Base-by-base conservation (phyloP, 2,888 invertebrate genomes). In the Acleris literana region DNA sequence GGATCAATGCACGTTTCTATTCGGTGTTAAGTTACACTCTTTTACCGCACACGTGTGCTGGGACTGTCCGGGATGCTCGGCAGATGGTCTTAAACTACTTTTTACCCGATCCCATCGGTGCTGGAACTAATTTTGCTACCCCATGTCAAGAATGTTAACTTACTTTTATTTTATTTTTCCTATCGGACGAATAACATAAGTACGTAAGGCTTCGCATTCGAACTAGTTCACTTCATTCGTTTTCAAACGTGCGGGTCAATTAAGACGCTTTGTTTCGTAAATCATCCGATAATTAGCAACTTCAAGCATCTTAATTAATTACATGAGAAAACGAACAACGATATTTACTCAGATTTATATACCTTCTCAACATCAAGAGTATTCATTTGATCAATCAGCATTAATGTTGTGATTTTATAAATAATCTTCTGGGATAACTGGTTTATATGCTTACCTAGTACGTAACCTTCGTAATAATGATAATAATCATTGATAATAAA, bases 41-140 rank as follows among this genome's bases (percentile, higher is more conserved):
- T 25, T 46, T 5, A 22, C 5, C 22, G 22, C n/a, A 43, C 60
- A 60, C 64, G 55, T 65, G 64, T 64, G 54, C 39, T 13, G 29
- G n/a, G 44, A 16, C 57, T 13, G 18, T 25, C 13, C 22, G 55
- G 43, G 55, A 18, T 57, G 33, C 44, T 56, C 60, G 44, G 51
- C 60, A 65, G 55, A 60, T 65, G 57, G 44, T 51, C 33, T 25
- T 25, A 51, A 51, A 39, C 48, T 9, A 17, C 51, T 61, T 65
- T 65, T 57, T 51, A 46, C 25, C 6, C 7, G 49, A 17, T 29
- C 3, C 5, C 29, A 43, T 43, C 53, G 52, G 48, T 22, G 46
- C 29, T 54, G 46, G 53, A 48, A 48, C 58, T 39, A 59, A 65
- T 51, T 56, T 54, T 48, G 54, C 20, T 25, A 46, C 57, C 57